Conservation (phyloP, 2,797 vertebrate species). For the Tamandua tetradactyla region DNA sequence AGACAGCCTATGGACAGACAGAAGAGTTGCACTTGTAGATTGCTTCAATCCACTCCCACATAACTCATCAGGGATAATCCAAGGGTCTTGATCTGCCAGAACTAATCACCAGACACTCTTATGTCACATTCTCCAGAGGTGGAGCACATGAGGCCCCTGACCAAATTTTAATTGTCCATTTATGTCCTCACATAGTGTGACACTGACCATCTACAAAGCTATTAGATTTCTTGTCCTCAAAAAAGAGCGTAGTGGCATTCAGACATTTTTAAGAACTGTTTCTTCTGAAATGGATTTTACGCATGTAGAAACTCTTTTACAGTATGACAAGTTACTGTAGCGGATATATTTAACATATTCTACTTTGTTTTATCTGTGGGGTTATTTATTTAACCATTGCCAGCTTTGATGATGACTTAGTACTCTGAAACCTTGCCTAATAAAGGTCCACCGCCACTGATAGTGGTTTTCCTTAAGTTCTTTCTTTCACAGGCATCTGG, state of each 20-base stretch:
- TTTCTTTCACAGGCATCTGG: constrained; percentile 16
- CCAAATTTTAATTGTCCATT: neutral
- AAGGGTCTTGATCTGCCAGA: neutral
- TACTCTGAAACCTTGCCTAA: neutral
- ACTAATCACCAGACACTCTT: neutral
- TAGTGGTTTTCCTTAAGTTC: neutral
- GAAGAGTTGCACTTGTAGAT: neutral
- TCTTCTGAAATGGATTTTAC: neutral
- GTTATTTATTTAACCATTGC: neutral
- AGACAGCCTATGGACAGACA: neutral
- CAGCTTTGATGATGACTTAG: neutral
- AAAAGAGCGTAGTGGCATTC: neutral
- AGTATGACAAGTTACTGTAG: neutral
- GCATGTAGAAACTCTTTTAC: neutral
- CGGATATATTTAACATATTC: neutral
- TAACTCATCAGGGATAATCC: neutral
- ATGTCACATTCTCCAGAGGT: neutral
- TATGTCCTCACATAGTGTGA: neutral
- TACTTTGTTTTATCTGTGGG: neutral
- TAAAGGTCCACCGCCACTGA: neutral
- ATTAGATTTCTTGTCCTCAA: neutral
- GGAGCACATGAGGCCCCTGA: neutral
- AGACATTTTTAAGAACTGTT: neutral
- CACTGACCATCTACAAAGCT: neutral
- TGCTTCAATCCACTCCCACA: neutral